Evolutionary conservation across 35 echinoderm and acorn worm species (phyloP).

Genomic region (Lytechinus pictus): DNA sequence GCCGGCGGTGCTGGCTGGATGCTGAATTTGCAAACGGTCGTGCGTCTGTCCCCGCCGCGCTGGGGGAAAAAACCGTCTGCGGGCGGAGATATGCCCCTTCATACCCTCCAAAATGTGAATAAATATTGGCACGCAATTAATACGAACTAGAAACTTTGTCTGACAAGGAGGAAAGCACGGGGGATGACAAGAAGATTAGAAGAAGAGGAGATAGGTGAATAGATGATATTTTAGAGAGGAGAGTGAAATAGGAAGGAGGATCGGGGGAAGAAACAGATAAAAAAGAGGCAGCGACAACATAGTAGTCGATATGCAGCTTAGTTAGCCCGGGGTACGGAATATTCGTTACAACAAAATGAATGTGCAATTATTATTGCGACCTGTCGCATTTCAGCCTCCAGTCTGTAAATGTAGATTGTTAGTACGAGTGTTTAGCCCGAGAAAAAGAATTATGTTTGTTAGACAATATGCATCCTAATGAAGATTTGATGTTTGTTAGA

Average conservation of each 20-base stretch:
- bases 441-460: constrained; percentile 14
- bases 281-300: constrained; percentile 38
- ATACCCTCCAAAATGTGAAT: constrained; percentile 49
- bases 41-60: constrained; percentile 17
- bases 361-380: constrained; percentile 52
- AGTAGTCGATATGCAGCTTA: constrained; percentile 33
- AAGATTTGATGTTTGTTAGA: constrained; percentile 6
- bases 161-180: background rate
- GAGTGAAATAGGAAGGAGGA: background rate
- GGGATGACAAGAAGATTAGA: background rate
- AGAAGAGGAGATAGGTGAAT: background rate
- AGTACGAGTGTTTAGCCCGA: constrained; percentile 44
- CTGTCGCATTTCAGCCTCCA: background rate
- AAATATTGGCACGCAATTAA: constrained; percentile 55
- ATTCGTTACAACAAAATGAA: constrained; percentile 55
- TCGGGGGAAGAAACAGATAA: background rate
- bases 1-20: constrained; percentile 25
- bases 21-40: constrained; percentile 23
- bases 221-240: background rate
- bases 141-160: background rate
- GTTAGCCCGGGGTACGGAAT: constrained; percentile 39
- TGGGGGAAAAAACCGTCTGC: background rate
- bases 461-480: constrained; percentile 18
- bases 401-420: constrained; percentile 34
- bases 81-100: constrained; percentile 21